Percentiles rank a stretch among this genome's conserved stretches.
phyloP scores from a whole-genome alignment of 2,797 vertebrate genomes.

The Anas capensis region DNA sequence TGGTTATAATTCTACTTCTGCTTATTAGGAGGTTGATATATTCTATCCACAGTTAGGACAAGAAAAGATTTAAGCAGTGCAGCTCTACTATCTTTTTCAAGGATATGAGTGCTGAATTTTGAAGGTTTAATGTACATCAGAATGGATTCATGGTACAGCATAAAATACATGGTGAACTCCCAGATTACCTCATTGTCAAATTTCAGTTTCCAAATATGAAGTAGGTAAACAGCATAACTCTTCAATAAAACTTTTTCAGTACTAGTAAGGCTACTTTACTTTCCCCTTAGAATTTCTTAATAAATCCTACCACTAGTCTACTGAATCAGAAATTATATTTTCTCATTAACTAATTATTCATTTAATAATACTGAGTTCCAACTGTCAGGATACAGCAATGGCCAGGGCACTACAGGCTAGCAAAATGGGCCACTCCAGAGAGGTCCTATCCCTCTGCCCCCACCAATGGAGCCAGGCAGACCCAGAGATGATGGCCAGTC shows the following conservation, averaged over 20 bases:
- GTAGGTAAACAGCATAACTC: background rate
- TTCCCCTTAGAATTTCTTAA: background rate
- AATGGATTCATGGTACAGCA: background rate
- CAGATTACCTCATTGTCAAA: background rate
- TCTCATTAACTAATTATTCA: background rate
- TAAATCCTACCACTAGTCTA: background rate
- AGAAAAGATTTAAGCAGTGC: background rate
- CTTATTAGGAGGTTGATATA: background rate
- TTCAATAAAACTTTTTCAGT: background rate
- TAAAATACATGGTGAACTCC: background rate
- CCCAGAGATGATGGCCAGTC: background rate
- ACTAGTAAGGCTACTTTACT: rapidly evolving
- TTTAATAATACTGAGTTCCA: background rate
- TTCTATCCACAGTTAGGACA: background rate
- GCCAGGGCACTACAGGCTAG: background rate
- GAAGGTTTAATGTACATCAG: background rate
- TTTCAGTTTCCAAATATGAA: background rate
- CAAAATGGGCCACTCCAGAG: background rate
- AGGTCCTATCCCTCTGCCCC: background rate
- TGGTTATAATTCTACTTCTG: background rate
- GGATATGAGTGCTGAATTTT: background rate
- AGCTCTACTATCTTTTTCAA: background rate
- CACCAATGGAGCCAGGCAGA: background rate
- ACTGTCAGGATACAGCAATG: background rate
- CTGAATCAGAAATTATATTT: background rate